phyloP scores from a whole-genome alignment of 1,140 invertebrate genomes.

The Hylyphantes graminicola region DNA sequence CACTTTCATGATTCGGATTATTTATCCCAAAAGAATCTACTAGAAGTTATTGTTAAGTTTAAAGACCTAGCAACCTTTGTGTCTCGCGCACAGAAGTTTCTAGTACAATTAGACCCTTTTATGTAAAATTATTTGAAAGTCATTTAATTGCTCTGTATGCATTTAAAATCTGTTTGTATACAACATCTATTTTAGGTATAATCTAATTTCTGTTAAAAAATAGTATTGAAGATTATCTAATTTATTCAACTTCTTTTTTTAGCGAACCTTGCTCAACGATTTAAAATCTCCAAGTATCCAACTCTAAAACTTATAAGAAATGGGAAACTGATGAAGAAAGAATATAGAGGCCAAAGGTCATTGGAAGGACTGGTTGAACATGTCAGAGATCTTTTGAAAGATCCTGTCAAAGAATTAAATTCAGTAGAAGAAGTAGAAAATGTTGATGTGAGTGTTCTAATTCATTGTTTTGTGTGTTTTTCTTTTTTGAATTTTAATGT shows the following conservation, averaged over 20 bases:
- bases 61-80: no score
- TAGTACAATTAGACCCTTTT: no score
- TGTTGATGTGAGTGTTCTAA: conserved; percentile 75
- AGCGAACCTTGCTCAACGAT: conserved; percentile 85
- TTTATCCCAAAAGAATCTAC: no score
- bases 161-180: background rate
- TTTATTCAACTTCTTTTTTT: conserved; percentile 54
- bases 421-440: conserved; percentile 80
- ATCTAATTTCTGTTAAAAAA: background rate
- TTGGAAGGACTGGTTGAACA: conserved; percentile 88
- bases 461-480: no score
- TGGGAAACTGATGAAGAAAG: conserved; percentile 92
- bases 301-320: conserved; percentile 96
- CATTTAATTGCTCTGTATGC: background rate
- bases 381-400: conserved; percentile 87
- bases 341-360: conserved; percentile 89
- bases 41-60: no score
- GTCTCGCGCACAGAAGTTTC: no score
- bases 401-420: conserved; percentile 85
- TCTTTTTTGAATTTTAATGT: no score
- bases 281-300: conserved; percentile 98
- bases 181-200: background rate
- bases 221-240: background rate
- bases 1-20: no score
- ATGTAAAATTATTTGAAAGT: no score